These are phyloP conservation scores for Todus mexicanus DNA, from an alignment of 2,797 vertebrate species.

Conservation along the genomic window DNA sequence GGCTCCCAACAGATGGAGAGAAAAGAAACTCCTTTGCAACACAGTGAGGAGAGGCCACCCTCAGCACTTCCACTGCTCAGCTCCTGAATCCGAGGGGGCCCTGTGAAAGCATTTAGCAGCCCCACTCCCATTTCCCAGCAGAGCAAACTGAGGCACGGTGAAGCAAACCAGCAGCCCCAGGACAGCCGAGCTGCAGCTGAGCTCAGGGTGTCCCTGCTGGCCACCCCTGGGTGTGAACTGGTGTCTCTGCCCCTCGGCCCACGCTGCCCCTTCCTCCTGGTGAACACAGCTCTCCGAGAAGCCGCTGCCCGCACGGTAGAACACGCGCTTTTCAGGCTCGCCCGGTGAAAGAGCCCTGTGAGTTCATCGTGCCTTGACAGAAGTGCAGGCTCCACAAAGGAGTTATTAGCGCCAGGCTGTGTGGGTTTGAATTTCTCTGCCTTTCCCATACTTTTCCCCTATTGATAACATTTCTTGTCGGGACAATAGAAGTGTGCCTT, in stretches of 20 bases:
- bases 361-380: conserved; percentile 36
- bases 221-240: background rate
- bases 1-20: background rate
- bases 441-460: conserved; percentile 72
- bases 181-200: background rate
- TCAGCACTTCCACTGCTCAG: background rate
- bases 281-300: background rate
- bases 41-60: background rate
- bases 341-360: background rate
- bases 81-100: background rate
- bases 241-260: background rate
- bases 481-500: conserved; percentile 76
- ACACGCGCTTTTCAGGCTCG: background rate
- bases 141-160: background rate
- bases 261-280: background rate
- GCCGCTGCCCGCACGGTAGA: background rate
- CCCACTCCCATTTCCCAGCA: background rate
- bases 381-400: conserved; percentile 46
- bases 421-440: conserved; percentile 58
- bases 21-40: background rate
- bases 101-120: background rate
- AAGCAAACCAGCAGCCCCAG: background rate
- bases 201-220: background rate
- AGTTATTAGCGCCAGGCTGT: conserved; percentile 61
- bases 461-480: conserved; percentile 52